Base-by-base conservation (phyloP, 2,888 invertebrate species). In the Tachystola acroxantha region DNA sequence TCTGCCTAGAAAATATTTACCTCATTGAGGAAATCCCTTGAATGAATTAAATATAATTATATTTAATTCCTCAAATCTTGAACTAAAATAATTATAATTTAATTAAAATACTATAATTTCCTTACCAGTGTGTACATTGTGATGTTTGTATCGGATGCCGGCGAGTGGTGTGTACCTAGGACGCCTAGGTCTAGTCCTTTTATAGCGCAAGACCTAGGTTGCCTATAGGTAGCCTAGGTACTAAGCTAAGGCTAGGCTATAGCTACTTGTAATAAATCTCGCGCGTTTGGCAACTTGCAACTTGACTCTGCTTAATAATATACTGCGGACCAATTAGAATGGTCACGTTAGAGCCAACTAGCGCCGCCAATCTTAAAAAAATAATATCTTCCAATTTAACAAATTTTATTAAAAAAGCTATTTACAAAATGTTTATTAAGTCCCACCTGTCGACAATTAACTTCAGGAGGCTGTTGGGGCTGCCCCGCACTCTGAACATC, bases 61-160 rank as follows among this genome's bases (percentile, higher is more conserved):
- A n/a, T n/a, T n/a, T n/a, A n/a, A n/a, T n/a, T n/a, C n/a, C n/a
- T n/a, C n/a, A n/a, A n/a, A n/a, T n/a, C n/a, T n/a, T n/a, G n/a
- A n/a, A n/a, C n/a, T n/a, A n/a, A n/a, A n/a, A 25, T 1, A 25
- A 10, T 25, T 25, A 9, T 25, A 4, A 10, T 25, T 25, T 10
- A 25, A 25, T 9, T 9, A 10, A 25, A 25, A 25, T 4, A 16
- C 16, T 6, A 16, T 16, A n/a, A 36, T 12, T 27, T 34, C 40
- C 72, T 74, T 51, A 79, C 79, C 74, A 77, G 57, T 39, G 79
- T 79, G 27, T 64, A 58, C 80, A 81, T 81, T 38, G 50, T 45
- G 42, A 36, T 35, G 40, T 45, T 37, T 48, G 49, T 49, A 42
- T 37, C 47, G 26, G 20, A 36, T 40, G 43, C 50, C 50, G 55